These are phyloP conservation scores for Leptinotarsa juncta DNA, from an alignment of 2,888 invertebrate species.

Conservation along the genomic window DNA sequence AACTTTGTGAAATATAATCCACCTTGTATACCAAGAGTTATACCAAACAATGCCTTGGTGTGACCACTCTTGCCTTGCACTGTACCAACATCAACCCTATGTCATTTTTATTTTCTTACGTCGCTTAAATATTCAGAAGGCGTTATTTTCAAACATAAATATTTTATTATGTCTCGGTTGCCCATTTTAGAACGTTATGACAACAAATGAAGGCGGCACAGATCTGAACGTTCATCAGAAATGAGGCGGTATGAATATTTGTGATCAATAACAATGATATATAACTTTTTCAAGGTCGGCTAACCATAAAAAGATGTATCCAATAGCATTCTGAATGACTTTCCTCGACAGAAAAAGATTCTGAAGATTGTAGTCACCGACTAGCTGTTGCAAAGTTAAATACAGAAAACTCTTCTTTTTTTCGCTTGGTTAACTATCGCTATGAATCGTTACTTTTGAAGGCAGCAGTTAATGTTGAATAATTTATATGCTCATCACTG, in stretches of 20 bases:
- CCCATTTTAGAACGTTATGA: conserved; percentile 5
- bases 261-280: not conserved
- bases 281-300: not conserved
- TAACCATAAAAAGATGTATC: no score
- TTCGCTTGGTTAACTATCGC: no score
- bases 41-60: conserved; percentile 29
- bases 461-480: no score
- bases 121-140: conserved; percentile 33
- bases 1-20: not conserved
- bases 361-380: no score
- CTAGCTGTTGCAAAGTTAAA: no score
- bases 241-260: conserved; percentile 25
- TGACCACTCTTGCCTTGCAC: conserved; percentile 19
- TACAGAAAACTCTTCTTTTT: no score
- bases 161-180: conserved; percentile 23
- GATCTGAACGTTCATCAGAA: conserved; percentile 3
- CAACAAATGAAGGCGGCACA: conserved; percentile 22
- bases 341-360: no score
- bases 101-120: conserved; percentile 33
- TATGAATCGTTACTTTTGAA: no score
- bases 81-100: conserved; percentile 18
- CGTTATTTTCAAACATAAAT: conserved; percentile 33
- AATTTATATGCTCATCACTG: no score
- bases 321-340: no score
- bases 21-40: conserved; percentile 27